Conservation (phyloP, 1,140 invertebrate species). For the Acyrthosiphon pisum region DNA sequence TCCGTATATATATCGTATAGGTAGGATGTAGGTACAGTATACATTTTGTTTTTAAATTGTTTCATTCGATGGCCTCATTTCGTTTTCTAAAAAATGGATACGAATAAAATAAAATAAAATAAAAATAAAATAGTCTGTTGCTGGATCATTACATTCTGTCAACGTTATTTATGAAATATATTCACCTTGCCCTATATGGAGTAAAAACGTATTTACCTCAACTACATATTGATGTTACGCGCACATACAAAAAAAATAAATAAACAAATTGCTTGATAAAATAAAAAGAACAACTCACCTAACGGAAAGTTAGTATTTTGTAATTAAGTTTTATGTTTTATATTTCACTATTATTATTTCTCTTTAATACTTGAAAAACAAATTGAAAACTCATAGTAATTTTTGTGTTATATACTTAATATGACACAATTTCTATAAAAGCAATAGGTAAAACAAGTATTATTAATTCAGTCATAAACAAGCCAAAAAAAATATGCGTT, state of each 20-base stretch:
- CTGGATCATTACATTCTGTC: constrained; percentile 7
- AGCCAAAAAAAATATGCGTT: background rate
- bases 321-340: constrained; percentile 31
- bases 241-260: background rate
- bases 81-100: background rate
- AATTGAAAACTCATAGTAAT: background rate
- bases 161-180: background rate
- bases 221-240: background rate
- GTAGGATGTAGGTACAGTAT: background rate
- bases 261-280: background rate
- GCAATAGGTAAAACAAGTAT: background rate
- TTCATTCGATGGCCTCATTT: background rate
- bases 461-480: background rate
- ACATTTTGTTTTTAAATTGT: background rate
- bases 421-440: background rate
- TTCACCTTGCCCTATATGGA: too few relatives aligned
- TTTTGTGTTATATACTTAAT: background rate
- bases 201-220: background rate
- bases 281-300: constrained; percentile 6
- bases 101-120: background rate
- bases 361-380: background rate
- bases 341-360: constrained; percentile 27
- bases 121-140: background rate
- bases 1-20: background rate
- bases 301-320: background rate